These are phyloP conservation scores for Fulmarus glacialis DNA, from an alignment of 2,113 vertebrate genomes.

Conservation along the genomic window DNA sequence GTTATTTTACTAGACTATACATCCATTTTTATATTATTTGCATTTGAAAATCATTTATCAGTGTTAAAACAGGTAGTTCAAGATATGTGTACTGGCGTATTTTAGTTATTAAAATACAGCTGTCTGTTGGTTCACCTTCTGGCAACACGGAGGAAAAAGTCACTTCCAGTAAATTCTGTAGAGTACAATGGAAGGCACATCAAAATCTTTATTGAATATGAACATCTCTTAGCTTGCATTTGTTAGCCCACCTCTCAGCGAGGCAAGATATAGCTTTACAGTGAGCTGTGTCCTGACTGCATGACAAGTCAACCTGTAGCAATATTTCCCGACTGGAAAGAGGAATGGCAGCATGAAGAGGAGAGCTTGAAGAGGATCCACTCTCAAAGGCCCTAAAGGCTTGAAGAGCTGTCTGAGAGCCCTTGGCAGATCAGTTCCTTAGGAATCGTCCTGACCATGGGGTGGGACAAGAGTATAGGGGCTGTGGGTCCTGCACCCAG, in stretches of 20 bases:
- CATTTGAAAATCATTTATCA: not conserved
- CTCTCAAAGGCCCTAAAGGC: not conserved
- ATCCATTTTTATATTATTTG: not conserved
- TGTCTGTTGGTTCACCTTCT: not conserved
- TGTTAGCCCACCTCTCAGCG: not conserved
- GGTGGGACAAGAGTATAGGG: not conserved
- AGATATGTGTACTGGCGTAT: not conserved
- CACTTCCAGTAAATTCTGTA: not conserved
- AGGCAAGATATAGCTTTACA: not conserved
- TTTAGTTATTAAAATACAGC: not conserved
- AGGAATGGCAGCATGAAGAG: not conserved
- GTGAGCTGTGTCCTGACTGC: not conserved
- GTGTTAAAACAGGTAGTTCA: not conserved
- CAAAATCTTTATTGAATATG: not conserved
- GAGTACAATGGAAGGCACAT: not conserved
- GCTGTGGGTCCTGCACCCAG: not conserved
- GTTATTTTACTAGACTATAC: not conserved
- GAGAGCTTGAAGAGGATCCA: not conserved
- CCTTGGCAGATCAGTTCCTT: not conserved
- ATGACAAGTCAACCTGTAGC: not conserved
- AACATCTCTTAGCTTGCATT: not conserved
- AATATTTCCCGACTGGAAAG: not conserved
- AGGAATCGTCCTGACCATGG: not conserved
- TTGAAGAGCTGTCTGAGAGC: not conserved
- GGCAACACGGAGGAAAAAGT: not conserved